Evolutionary conservation across 1,140 invertebrate species (phyloP).

Genomic region (Lasaia peninsularis): DNA sequence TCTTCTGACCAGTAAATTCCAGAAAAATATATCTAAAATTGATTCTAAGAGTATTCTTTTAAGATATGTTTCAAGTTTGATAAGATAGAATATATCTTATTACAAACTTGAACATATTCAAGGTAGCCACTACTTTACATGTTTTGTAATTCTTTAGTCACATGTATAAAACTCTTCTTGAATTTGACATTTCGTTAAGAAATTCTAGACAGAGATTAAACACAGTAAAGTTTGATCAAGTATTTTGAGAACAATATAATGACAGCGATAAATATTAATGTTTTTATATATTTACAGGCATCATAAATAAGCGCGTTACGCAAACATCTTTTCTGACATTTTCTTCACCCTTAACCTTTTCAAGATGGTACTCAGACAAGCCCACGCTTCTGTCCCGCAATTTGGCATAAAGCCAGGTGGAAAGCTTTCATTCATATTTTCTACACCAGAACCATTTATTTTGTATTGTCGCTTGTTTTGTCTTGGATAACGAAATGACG

Average conservation of each 20-base stretch:
- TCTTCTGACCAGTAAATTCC: too few species aligned
- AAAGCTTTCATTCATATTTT: slow-evolving; percentile 49
- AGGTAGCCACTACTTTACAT: too few species aligned
- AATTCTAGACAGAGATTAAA: too few species aligned
- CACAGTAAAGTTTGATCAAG: too few species aligned
- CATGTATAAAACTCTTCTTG: too few species aligned
- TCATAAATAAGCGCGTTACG: slow-evolving; percentile 1
- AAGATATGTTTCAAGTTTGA: too few species aligned
- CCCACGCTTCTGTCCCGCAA: slow-evolving; percentile 39
- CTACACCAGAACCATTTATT: slow-evolving; percentile 34
- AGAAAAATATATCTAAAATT: too few species aligned
- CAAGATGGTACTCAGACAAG: slow-evolving; percentile 35
- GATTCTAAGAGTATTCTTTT: too few species aligned
- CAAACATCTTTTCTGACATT: slow-evolving; percentile 40
- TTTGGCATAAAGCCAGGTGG: slow-evolving; percentile 45
- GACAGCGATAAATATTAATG: background rate
- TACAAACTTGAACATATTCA: too few species aligned
- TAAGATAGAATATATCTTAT: too few species aligned
- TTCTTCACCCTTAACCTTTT: slow-evolving; percentile 61
- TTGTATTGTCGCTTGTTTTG: slow-evolving; percentile 20
- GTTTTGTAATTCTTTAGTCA: too few species aligned
- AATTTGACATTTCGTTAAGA: too few species aligned
- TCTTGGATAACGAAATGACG: slow-evolving; percentile 7
- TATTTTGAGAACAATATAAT: slow-evolving; percentile 3
- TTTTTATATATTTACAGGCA: background rate